A percentile compares a stretch with the other conserved stretches of the same genome.
These are phyloP conservation scores for Channa maculata DNA, from an alignment of 2,113 vertebrate genomes.

Conservation along the genomic window DNA sequence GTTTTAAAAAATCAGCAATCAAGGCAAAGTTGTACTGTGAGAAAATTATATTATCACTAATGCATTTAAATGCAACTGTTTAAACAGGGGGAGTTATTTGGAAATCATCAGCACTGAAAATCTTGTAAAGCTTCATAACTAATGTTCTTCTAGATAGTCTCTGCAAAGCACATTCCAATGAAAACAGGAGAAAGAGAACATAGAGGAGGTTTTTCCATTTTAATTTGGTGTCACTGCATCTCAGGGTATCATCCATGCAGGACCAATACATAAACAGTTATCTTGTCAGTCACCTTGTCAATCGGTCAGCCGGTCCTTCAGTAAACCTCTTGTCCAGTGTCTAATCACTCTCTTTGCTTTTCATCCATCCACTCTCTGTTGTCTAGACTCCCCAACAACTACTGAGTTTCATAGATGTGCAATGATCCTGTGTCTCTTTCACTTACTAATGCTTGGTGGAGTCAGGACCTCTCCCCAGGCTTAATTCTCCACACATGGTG, in stretches of 20 bases:
- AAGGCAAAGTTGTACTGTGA: slow-evolving; percentile 14
- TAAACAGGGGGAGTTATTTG: slow-evolving; percentile 12
- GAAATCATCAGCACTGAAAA: background rate
- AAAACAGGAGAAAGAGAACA: slow-evolving; percentile 56
- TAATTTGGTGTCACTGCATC: slow-evolving; percentile 35
- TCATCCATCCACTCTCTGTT: background rate
- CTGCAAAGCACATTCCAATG: slow-evolving; percentile 26
- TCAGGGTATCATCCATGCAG: slow-evolving; percentile 47
- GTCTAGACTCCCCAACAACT: background rate
- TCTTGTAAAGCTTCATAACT: background rate
- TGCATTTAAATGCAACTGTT: slow-evolving; percentile 18
- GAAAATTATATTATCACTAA: slow-evolving; percentile 2
- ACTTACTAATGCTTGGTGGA: slow-evolving; percentile 44
- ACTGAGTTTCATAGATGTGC: slow-evolving; percentile 27
- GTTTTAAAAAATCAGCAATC: slow-evolving; percentile 7
- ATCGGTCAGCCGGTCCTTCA: slow-evolving; percentile 38
- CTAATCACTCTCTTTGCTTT: background rate
- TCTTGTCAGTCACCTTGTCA: slow-evolving; percentile 69
- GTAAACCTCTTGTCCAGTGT: slow-evolving; percentile 16
- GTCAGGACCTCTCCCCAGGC: background rate
- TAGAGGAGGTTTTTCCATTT: slow-evolving; percentile 16
- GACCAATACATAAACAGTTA: slow-evolving; percentile 60
- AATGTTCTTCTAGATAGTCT: slow-evolving; percentile 12
- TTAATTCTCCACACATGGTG: background rate
- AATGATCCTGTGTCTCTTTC: slow-evolving; percentile 47